A percentile compares a stretch with the other conserved stretches of the same genome.
phyloP scores from a whole-genome alignment of 2,797 vertebrate species.

The Anguilla obscura region DNA sequence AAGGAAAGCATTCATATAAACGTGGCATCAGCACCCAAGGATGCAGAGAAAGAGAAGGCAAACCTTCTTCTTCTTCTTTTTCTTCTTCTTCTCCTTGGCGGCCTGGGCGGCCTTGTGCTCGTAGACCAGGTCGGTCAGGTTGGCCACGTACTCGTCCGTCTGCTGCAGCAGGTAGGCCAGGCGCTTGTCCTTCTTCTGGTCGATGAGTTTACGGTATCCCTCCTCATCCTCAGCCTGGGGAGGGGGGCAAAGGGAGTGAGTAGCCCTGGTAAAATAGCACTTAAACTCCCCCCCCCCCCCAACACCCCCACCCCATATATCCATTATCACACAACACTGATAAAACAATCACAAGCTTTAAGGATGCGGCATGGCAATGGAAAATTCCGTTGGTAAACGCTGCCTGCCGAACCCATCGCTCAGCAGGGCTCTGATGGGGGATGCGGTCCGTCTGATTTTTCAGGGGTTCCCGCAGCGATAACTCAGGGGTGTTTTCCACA shows the following conservation, averaged over 20 bases:
- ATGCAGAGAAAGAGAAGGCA: neutral
- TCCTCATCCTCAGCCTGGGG: conserved; percentile 94
- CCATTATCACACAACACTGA: neutral
- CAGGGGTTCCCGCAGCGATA: neutral
- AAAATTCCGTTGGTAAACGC: neutral
- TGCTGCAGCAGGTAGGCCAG: conserved; percentile 79
- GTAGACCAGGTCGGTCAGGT: conserved; percentile 88
- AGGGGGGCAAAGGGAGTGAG: conserved; percentile 5
- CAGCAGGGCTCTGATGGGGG: neutral
- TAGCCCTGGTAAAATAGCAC: neutral
- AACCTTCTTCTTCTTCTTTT: conserved; percentile 82
- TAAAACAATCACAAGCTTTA: neutral
- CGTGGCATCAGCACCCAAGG: neutral
- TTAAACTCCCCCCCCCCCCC: neutral
- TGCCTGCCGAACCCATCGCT: neutral
- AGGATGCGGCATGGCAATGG: too few species aligned
- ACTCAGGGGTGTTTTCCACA: neutral
- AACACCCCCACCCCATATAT: neutral
- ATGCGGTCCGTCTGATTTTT: neutral
- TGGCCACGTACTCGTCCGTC: conserved; percentile 81
- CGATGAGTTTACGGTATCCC: conserved; percentile 87
- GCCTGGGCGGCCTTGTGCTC: conserved; percentile 97
- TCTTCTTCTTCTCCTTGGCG: conserved; percentile 95
- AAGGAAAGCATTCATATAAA: neutral
- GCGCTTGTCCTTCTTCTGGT: conserved; percentile 81